Base-by-base conservation (phyloP, 2,888 invertebrate genomes). In the Abrostola triplasia region DNA sequence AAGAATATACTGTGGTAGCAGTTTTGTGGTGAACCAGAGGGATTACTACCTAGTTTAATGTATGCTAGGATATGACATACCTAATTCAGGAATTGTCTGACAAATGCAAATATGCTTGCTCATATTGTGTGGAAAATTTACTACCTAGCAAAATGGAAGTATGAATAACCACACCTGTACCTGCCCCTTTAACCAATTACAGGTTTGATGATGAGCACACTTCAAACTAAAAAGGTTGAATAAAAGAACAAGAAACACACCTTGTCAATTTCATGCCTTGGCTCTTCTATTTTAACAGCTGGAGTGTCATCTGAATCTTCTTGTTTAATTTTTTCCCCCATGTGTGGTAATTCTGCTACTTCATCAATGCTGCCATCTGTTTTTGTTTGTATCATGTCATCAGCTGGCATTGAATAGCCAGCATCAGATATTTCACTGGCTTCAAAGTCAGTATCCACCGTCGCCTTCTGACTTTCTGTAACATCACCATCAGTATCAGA, bases 401-500 rank as follows among this genome's bases (percentile, higher is more conserved):
- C 80, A 11, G 76, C 68, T 40, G 84, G 79, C 67, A 82, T 62
- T 42, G 80, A 76, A 62, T 79, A 77, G 71, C 82, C 82, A 56
- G 76, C 76, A 59, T 85, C 82, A 57, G 85, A 85, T 68, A 73
- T 63, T 67, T 84, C 82, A 67, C 78, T 79, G 68, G 79, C 79
- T 60, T 76, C 85, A 83, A 79, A 86, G 70, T 84, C 85, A 71
- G 72, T 81, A 53, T 85, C 84, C 70, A 83, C 80, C 63, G 77
- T 83, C 64, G 84, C 79, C 76, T 82, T 87, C 70, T 81, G 80
- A 76, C 82, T 85, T 52, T 89, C 90, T 73, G 86, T 74, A 77
- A 84, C 81, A 80, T 92, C 92, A 79, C 82, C 88, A 75, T 91
- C 92, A 71, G 84, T 88, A 68, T 92, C 91, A 64, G 89, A 89